These are phyloP conservation scores for Panonychus citri DNA, from an alignment of 1,140 invertebrate genomes.

Conservation along the genomic window DNA sequence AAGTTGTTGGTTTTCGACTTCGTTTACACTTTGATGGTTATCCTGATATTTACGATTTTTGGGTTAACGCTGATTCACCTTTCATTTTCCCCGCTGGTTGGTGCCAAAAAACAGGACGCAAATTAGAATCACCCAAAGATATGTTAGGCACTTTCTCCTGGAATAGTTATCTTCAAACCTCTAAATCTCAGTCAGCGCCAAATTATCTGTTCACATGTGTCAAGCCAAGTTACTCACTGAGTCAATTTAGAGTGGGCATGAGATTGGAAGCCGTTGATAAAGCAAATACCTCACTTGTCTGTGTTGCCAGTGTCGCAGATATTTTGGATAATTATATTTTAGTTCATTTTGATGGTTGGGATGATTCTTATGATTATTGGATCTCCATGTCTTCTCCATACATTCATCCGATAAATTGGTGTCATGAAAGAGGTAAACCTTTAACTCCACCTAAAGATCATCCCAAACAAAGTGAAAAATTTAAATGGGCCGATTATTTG, in stretches of 20 bases:
- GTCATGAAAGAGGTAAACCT: conserved; percentile 46
- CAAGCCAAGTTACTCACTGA: conserved; percentile 36
- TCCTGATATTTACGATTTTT: conserved; percentile 69
- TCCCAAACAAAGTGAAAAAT: conserved; percentile 32
- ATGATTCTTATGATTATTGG: conserved; percentile 83
- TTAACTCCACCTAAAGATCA: conserved; percentile 58
- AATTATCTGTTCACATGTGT: conserved; percentile 44
- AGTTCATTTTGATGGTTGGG: conserved; percentile 86
- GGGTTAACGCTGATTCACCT: conserved; percentile 68
- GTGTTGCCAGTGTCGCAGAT: conserved; percentile 65
- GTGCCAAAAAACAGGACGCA: conserved; percentile 55
- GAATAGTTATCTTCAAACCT: conserved; percentile 54
- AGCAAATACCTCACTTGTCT: conserved; percentile 56
- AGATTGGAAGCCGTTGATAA: conserved; percentile 85
- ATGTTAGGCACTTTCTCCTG: conserved; percentile 45
- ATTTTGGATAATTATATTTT: conserved; percentile 59
- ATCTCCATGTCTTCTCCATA: conserved; percentile 63
- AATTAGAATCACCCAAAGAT: conserved; percentile 47
- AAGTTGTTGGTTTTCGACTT: conserved; percentile 45
- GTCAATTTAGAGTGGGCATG: conserved; percentile 62
- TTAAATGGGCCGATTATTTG: conserved; percentile 66
- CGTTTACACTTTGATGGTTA: conserved; percentile 80
- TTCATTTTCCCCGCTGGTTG: conserved; percentile 82
- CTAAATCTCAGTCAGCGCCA: conserved; percentile 49
- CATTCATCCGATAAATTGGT: conserved; percentile 83